phyloP scores from a whole-genome alignment of 2,797 vertebrate genomes.

The Chelonia mydas region DNA sequence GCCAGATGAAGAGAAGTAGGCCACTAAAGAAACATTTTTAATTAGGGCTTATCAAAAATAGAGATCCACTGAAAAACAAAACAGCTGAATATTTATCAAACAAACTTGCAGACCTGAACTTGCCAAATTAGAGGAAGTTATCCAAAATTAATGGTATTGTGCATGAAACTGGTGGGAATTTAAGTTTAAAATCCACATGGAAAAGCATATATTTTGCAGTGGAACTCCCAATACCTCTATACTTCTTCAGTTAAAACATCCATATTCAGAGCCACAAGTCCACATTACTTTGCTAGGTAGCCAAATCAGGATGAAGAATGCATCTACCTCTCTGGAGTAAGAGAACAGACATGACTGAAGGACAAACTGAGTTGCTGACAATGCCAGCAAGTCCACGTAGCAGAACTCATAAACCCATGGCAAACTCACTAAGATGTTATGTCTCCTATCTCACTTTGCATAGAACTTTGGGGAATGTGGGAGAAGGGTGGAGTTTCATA shows the following conservation, averaged over 20 bases:
- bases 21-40: not conserved
- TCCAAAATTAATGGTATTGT: slow-evolving; percentile 1
- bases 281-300: not conserved
- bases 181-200: slow-evolving; percentile 3
- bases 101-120: not conserved
- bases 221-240: not conserved
- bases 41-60: not conserved
- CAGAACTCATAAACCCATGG: not conserved
- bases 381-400: not conserved
- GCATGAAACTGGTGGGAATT: not conserved
- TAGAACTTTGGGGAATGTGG: not conserved
- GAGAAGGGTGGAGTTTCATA: not conserved
- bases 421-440: slow-evolving; percentile 20
- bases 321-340: not conserved
- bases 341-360: not conserved
- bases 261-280: not conserved
- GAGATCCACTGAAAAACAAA: not conserved
- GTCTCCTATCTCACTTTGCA: not conserved
- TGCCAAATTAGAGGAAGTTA: slow-evolving; percentile 16
- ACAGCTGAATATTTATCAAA: not conserved
- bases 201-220: not conserved
- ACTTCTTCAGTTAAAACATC: not conserved
- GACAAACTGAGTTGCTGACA: not conserved
- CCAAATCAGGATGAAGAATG: not conserved
- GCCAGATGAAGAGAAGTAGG: not conserved